Conservation (phyloP, 2,888 invertebrate species). For the Clitarchus hookeri region DNA sequence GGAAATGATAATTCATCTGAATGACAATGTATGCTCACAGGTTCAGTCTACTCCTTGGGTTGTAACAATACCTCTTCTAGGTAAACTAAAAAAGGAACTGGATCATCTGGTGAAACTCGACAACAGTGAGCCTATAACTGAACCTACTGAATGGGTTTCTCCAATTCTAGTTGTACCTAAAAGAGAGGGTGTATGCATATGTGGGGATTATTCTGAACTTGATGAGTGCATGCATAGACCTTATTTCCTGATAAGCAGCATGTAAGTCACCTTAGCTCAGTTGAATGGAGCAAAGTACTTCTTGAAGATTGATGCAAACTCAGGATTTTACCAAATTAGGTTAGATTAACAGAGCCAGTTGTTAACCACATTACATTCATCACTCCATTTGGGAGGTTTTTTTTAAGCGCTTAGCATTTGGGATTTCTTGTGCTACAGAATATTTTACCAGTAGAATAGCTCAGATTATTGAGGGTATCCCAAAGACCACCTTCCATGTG, state of each 20-base stretch:
- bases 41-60: slow-evolving; percentile 46
- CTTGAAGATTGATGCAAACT: slow-evolving; percentile 17
- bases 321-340: slow-evolving; percentile 21
- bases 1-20: slow-evolving; percentile 45
- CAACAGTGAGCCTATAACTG: slow-evolving; percentile 48
- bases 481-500: not conserved
- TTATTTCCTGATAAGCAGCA: not conserved
- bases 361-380: slow-evolving; percentile 42
- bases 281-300: not conserved
- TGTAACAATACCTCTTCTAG: slow-evolving; percentile 36
- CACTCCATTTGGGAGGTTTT: slow-evolving; percentile 35
- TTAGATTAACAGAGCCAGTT: not conserved
- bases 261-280: slow-evolving; percentile 1
- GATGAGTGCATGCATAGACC: not conserved
- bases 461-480: slow-evolving; percentile 39
- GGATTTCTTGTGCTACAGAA: slow-evolving; percentile 40
- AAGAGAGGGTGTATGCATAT: slow-evolving; percentile 44
- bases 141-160: slow-evolving; percentile 50
- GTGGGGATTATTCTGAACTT: slow-evolving; percentile 47
- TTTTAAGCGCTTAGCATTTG: slow-evolving; percentile 45
- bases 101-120: slow-evolving; percentile 44
- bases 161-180: slow-evolving; percentile 50
- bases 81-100: slow-evolving; percentile 48
- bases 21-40: slow-evolving; percentile 45
- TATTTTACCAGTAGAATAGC: slow-evolving; percentile 40